Base-by-base conservation (phyloP, 2,113 vertebrate genomes). In the Alouatta palliata region DNA sequence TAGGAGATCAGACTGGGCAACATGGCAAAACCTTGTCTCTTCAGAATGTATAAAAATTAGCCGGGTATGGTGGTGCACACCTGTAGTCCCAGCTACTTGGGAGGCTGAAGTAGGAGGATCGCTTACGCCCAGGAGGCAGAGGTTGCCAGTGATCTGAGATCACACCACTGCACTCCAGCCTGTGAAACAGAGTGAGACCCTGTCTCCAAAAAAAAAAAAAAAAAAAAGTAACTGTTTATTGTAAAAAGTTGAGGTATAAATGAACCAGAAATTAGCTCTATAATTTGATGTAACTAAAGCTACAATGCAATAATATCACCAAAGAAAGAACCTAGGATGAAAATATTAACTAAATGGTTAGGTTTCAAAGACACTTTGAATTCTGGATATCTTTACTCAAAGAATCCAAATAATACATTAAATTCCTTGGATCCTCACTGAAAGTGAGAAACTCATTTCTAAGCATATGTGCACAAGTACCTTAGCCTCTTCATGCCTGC, bases 401-500 rank as follows among this genome's bases (percentile, higher is more conserved):
- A 92, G 66, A 88, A 95, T 73, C 27, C 58, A 77, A 95, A 32
- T 71, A 89, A 93, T 70, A 92, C 16, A 93, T 87, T 76, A 80
- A 93, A 61, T 80, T 82, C 77, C 73, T 90, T 92, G 58, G 47
- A 90, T 86, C 61, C 43, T 94, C 85, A 52, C 71, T 95, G 91
- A 64, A 94, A 96, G 4, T 68, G 35, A 91, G 83, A 97, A 96
- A 71, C 81, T 40, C 75, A 91, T 90, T 81, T 71, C n/a, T n/a
- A 81, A 83, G 76, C 85, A 95, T 92, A 90, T 87, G 95, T 49
- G 71, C 70, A 94, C 23, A 81, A 90, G 82, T 58, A 73, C 82
- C 95, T 97, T 86, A 92, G 88, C 86, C 94, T 98, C 96, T 97
- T 94, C 95, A 64, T 85, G 94, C 97, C 95, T 93, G 68, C 75